phyloP scores from a whole-genome alignment of 2,113 vertebrate genomes.

The Oreochromis spilurus region DNA sequence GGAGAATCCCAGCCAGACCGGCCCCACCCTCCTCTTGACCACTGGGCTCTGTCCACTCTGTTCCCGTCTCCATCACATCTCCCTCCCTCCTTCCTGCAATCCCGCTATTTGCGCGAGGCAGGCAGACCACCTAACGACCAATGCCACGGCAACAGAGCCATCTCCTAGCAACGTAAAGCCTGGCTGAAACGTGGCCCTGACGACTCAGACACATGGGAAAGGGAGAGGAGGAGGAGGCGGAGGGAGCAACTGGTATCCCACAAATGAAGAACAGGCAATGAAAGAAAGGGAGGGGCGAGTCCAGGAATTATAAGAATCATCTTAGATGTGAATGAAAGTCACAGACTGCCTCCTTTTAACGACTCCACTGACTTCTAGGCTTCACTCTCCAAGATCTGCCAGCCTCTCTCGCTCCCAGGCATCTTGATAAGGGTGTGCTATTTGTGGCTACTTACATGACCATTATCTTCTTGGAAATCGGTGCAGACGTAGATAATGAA shows the following conservation, averaged over 20 bases:
- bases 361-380: constrained; percentile 26
- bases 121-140: constrained; percentile 74
- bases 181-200: constrained; percentile 68
- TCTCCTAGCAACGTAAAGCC: constrained; percentile 79
- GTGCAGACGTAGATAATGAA: not conserved
- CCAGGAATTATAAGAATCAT: constrained; percentile 18
- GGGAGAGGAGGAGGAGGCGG: not conserved
- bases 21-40: constrained; percentile 47
- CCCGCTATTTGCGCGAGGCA: constrained; percentile 20
- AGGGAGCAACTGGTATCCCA: constrained; percentile 52
- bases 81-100: not conserved
- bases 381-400: not conserved
- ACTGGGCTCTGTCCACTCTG: constrained; percentile 31
- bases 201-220: constrained; percentile 42
- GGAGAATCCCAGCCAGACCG: constrained; percentile 11
- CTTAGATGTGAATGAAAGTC: constrained; percentile 49
- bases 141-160: constrained; percentile 75
- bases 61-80: constrained; percentile 9
- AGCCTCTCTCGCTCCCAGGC: not conserved
- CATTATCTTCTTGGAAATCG: not conserved
- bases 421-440: not conserved
- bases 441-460: constrained; percentile 8
- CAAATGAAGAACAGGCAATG: not conserved
- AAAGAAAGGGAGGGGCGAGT: not conserved
- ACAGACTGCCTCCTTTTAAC: not conserved